phyloP scores from a whole-genome alignment of 2,113 vertebrate genomes.

The Anarhynchus alexandrinus region DNA sequence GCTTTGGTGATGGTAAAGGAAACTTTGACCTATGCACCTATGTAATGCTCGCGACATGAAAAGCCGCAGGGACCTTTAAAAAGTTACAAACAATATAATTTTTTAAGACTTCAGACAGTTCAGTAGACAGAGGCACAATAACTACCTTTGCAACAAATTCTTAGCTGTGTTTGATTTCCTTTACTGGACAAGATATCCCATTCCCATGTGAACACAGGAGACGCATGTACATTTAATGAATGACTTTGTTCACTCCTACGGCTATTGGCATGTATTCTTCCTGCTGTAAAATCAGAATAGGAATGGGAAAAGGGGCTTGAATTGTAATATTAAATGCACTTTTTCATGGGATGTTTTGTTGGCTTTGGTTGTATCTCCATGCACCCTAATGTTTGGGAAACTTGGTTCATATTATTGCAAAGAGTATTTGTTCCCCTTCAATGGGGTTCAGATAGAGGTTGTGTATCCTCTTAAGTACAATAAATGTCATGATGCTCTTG shows the following conservation, averaged over 20 bases:
- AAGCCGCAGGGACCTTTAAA: neutral
- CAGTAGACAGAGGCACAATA: neutral
- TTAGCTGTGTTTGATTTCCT: neutral
- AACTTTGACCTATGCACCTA: neutral
- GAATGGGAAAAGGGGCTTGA: neutral
- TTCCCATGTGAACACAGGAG: neutral
- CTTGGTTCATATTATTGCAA: conserved; percentile 47
- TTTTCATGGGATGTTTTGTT: conserved; percentile 49
- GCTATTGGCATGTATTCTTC: neutral
- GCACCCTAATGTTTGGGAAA: conserved; percentile 48
- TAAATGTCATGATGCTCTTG: conserved; percentile 67
- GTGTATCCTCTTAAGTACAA: conserved; percentile 62
- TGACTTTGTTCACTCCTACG: neutral
- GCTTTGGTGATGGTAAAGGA: neutral
- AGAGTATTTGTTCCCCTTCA: conserved; percentile 55
- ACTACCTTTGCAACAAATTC: neutral
- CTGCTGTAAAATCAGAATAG: neutral
- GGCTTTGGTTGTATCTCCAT: conserved; percentile 22
- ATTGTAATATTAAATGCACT: neutral
- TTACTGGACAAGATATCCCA: neutral
- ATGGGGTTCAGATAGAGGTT: conserved; percentile 62
- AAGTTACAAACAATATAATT: neutral
- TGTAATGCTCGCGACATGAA: neutral
- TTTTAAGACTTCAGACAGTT: neutral
- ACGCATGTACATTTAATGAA: neutral